Base-by-base conservation (phyloP, 2,113 vertebrate genomes). In the Dermatemys mawii region DNA sequence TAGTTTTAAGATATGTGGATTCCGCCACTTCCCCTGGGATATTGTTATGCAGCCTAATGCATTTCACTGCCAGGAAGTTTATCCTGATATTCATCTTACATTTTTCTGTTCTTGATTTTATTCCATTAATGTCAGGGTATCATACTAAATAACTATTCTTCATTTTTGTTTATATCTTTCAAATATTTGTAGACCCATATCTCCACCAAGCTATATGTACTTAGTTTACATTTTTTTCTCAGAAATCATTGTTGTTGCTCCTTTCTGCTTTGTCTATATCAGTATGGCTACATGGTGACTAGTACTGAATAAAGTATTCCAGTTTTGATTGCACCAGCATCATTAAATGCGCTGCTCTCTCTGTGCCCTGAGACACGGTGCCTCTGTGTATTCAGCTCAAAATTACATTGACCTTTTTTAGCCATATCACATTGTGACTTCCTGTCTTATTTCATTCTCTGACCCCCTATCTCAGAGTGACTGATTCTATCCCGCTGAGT, bases 21-120 rank as follows among this genome's bases (percentile, higher is more conserved):
- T 96, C 96, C 95, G 80, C 94, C 93, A 84, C 96, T 93, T 94
- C 96, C 96, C 96, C 49, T 90, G 94, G 95, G 96, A 76, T 75
- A 26, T 46, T 76, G 73, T 76, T 76, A 24, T 76, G 11, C 41
- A 96, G 46, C 49, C 21, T 53, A 84, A 93, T 93, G 96, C 93
- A 94, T 94, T 96, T 93, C 16, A 12, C 90, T 97, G 95, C 97
- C 97, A 97, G 93, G 91, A 96, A 95, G 97, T 75, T 96, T 46
- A 96, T 96, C 85, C 90, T 96, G 93, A 96, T 96, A 86, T 60
- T 96, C 86, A 86, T 95, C 78, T 94, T 96, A 96, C 96, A 53
- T 84, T 97, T 97, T 97, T 97, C 97, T 93, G 93, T 97, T 95
- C 96, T 97, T 96, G 93, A 96, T 93, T 96, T 97, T 95, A 94